Percentiles rank a stretch among this genome's conserved stretches.
phyloP scores from a whole-genome alignment of 2,797 vertebrate species.

The Sylvilagus floridanus region DNA sequence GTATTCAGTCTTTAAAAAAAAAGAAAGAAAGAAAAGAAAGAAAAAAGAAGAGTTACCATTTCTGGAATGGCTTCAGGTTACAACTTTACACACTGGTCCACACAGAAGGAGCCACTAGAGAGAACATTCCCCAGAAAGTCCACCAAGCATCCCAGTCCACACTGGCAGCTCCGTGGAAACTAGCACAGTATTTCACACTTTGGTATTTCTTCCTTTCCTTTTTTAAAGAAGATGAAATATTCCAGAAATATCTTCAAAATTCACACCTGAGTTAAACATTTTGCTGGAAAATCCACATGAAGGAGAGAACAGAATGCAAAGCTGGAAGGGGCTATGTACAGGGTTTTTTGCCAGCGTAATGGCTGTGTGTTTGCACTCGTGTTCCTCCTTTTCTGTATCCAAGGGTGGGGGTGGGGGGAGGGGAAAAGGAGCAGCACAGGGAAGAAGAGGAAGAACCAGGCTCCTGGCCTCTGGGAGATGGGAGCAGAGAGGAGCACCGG shows the following conservation, averaged over 20 bases:
- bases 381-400: constrained; percentile 16
- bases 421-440: not conserved
- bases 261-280: constrained; percentile 84
- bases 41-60: not conserved
- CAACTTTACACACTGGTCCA: constrained; percentile 56
- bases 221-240: constrained; percentile 77
- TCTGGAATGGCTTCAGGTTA: constrained; percentile 65
- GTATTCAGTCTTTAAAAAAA: constrained; percentile 42
- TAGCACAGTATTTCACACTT: constrained; percentile 70
- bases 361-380: not conserved
- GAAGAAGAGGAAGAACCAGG: not conserved
- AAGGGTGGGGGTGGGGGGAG: not conserved
- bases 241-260: constrained; percentile 72
- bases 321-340: constrained; percentile 68
- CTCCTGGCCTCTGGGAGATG: not conserved
- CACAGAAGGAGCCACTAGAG: constrained; percentile 52
- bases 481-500: not conserved
- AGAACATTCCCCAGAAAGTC: not conserved
- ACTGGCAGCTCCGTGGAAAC: not conserved
- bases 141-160: not conserved
- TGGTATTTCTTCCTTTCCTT: constrained; percentile 52
- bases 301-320: constrained; percentile 68
- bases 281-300: constrained; percentile 69
- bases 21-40: not conserved
- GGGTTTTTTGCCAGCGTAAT: not conserved